Conservation (phyloP, 1,140 invertebrate species). For the Scaptomyza hsui region DNA sequence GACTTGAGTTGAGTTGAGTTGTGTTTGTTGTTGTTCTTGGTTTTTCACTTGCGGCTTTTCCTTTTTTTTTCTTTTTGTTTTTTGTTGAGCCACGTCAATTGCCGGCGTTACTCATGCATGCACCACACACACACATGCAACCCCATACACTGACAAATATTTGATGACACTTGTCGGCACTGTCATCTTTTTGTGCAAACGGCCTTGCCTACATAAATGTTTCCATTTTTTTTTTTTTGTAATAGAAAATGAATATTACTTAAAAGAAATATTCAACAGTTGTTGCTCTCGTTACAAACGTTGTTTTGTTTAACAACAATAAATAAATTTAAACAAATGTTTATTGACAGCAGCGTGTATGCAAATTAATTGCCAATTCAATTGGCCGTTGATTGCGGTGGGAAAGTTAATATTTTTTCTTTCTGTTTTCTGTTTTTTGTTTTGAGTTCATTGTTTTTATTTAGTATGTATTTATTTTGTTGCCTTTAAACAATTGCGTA, state of each 20-base stretch:
- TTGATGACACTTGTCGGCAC: constrained; percentile 75
- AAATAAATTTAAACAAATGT: constrained; percentile 62
- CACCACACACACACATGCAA: constrained; percentile 46
- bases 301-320: constrained; percentile 40
- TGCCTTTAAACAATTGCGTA: constrained; percentile 54
- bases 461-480: constrained; percentile 15
- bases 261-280: constrained; percentile 25
- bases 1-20: constrained; percentile 70
- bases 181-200: constrained; percentile 51
- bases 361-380: constrained; percentile 66
- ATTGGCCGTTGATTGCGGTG: constrained; percentile 70
- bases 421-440: too few relatives aligned
- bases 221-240: constrained; percentile 50
- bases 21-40: constrained; percentile 53
- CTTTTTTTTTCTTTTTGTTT: constrained; percentile 3
- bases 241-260: constrained; percentile 1
- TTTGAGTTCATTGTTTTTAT: constrained; percentile 16
- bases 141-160: constrained; percentile 69
- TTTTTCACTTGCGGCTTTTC: constrained; percentile 78
- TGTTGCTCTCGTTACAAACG: constrained; percentile 39
- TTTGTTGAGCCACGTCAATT: constrained; percentile 70
- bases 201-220: constrained; percentile 33
- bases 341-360: constrained; percentile 54
- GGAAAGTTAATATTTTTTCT: constrained; percentile 44
- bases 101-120: constrained; percentile 78